Evolutionary conservation across 2,113 vertebrate genomes (phyloP), one percentile per base, ranked within the genome.

Genomic region (Dinomys branickii): DNA sequence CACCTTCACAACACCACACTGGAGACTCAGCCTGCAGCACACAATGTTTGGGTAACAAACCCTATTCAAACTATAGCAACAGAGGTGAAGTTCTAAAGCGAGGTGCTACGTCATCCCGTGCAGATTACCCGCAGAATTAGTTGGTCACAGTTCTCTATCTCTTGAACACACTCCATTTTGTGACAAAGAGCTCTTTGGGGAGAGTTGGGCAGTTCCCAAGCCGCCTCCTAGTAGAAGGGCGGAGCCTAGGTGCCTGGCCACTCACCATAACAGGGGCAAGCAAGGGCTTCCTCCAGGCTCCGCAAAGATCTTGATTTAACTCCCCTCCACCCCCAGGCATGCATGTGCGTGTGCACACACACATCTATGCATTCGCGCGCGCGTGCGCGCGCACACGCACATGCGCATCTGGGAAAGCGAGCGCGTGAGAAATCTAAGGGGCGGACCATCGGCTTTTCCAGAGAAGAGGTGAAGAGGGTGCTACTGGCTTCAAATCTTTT

Each of bases 331-430:
- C 33, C 13, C 3, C 41, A 30, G 3, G 1, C 26, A 71, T 41
- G 16, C 20, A 65, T 41, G 30, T 9, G 8, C n/a, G n/a, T 33
- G 30, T 41, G n/a, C 47, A 65, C 16, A 54, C 71, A 59, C 38
- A 6, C 0, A 38, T 71, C 7, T 33, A n/a, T 41, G 5, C 17
- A 20, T 38, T 19, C 24, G 16, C 14, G 56, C 33, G 38, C n/a
- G 71, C 0, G 2, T 12, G 28, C 47, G 7, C n/a, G 2, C 0
- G 0, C 30, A 58, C 30, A 24, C 9, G 78, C 0, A 4, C 20
- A 38, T 17, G 5, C 9, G 2, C 0, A 0, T n/a, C 81, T 30
- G 65, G 30, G 54, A 63, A 61, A 83, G 61, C 14, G 0, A 63
- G 67, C 78, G 20, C 82, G 12, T n/a, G 26, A 24, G 4, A 75